Base-by-base conservation (phyloP, 2,113 vertebrate species). In the Corythaeola cristata region DNA sequence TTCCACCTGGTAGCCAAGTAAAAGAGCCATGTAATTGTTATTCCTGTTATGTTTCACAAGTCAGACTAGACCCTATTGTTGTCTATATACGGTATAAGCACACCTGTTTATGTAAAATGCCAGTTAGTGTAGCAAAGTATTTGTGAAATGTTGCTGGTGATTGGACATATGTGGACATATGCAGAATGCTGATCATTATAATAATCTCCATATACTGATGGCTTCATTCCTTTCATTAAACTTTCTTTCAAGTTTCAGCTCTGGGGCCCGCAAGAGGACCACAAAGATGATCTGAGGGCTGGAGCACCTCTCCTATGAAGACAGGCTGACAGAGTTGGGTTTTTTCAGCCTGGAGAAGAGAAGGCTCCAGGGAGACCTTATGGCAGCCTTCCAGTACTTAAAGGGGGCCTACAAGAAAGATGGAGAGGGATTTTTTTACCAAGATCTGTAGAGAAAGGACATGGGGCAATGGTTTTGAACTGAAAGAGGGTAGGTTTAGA, bases 1-100 rank as follows among this genome's bases (percentile, higher is more conserved):
- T 82, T 94, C 81, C 74, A 94, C 81, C 64, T 83, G 63, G 52
- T 90, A 91, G 85, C 90, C 90, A 88, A 96, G 84, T 86, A 89
- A 95, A 95, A 85, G 35, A 89, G 62, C 33, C 71, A 4, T 66
- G 6, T 63, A 94, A 94, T 96, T 93, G 88, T 72, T 88, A 95
- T 88, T 90, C 85, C 39, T 86, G 53, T 89, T 88, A 62, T 23
- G 81, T 55, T 95, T 90, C 78, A 73, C 72, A 85, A 92, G 74
- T 85, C 91, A 82, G 84, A 63, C 64, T 88, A 56, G 74, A 74
- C 39, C 47, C 35, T 80, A 28, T 90, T 96, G 74, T 90, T 91
- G 55, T 89, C 89, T 80, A 26, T 67, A 69, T 49, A 71, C 4
- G 2, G 32, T 83, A 62, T 59, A 88, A 47, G 88, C 53, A 87